These are phyloP conservation scores for Syrista parreyssii DNA, from an alignment of 2,888 invertebrate species.

Conservation along the genomic window DNA sequence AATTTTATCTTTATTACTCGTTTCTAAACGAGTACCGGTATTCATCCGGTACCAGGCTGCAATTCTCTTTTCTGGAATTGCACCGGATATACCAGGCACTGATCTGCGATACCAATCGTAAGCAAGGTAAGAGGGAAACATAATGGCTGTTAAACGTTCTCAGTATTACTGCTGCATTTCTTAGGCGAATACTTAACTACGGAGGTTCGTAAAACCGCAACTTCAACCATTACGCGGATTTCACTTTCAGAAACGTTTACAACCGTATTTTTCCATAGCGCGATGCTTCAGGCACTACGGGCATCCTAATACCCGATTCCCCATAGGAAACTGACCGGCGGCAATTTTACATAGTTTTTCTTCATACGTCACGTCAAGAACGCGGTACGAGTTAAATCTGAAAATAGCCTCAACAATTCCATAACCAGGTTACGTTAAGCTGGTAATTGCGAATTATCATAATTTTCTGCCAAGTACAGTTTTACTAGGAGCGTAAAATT, in stretches of 20 bases:
- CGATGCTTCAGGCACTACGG: constrained; percentile 8
- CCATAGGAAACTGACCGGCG: constrained; percentile 5
- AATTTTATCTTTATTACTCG: background rate
- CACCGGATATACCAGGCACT: background rate
- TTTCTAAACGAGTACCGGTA: background rate
- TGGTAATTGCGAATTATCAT: background rate
- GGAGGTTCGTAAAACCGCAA: constrained; percentile 2
- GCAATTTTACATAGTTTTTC: background rate
- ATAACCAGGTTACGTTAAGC: background rate
- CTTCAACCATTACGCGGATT: constrained; percentile 10
- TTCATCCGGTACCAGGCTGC: background rate
- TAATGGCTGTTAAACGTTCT: background rate
- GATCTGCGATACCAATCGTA: background rate
- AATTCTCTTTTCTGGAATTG: background rate
- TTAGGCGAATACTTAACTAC: background rate
- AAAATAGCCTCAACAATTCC: background rate
- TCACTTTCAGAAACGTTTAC: constrained; percentile 22
- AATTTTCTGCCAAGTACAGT: background rate
- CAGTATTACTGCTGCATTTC: background rate
- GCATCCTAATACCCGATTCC: constrained; percentile 3
- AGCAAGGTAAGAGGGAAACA: background rate
- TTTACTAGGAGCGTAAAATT: background rate
- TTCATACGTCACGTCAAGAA: background rate
- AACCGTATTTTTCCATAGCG: background rate
- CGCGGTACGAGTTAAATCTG: background rate